Conservation (phyloP, 2,888 invertebrate species). For the Hirtodrosophila alboralis region DNA sequence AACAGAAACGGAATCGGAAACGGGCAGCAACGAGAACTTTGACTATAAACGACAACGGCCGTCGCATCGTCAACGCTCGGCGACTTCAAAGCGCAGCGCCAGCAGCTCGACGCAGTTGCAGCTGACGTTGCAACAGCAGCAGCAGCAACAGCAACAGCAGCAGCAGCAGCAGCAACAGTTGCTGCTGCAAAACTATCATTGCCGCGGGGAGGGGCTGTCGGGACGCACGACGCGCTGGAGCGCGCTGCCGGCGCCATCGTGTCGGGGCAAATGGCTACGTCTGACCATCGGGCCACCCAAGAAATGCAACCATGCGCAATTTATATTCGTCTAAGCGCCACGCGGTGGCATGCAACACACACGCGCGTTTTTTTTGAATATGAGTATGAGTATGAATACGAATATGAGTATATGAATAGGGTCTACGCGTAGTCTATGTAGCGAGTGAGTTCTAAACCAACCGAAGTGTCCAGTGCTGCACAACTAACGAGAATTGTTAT, state of each 20-base stretch:
- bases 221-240: slow-evolving; percentile 92
- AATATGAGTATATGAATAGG: slow-evolving; percentile 48
- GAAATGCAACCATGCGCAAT: slow-evolving; percentile 83
- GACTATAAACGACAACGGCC: slow-evolving; percentile 64
- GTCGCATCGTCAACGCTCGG: slow-evolving; percentile 36
- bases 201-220: slow-evolving; percentile 93
- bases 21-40: slow-evolving; percentile 63
- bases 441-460: slow-evolving; percentile 35
- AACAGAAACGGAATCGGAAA: slow-evolving; percentile 59
- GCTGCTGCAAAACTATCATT: slow-evolving; percentile 83
- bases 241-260: slow-evolving; percentile 92
- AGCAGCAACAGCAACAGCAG: slow-evolving; percentile 31
- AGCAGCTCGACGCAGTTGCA: slow-evolving; percentile 45
- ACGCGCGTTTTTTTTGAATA: slow-evolving; percentile 20
- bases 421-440: slow-evolving; percentile 55
- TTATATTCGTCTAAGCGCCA: slow-evolving; percentile 82
- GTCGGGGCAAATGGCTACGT: slow-evolving; percentile 94
- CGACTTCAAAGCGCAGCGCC: slow-evolving; percentile 41
- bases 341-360: slow-evolving; percentile 1
- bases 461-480: not conserved
- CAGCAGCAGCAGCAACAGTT: slow-evolving; percentile 34
- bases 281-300: slow-evolving; percentile 84
- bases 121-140: slow-evolving; percentile 29
- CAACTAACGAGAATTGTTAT: no score
- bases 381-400: slow-evolving; percentile 15